Conservation (phyloP, 2,888 invertebrate species). For the Campoletis raptor region DNA sequence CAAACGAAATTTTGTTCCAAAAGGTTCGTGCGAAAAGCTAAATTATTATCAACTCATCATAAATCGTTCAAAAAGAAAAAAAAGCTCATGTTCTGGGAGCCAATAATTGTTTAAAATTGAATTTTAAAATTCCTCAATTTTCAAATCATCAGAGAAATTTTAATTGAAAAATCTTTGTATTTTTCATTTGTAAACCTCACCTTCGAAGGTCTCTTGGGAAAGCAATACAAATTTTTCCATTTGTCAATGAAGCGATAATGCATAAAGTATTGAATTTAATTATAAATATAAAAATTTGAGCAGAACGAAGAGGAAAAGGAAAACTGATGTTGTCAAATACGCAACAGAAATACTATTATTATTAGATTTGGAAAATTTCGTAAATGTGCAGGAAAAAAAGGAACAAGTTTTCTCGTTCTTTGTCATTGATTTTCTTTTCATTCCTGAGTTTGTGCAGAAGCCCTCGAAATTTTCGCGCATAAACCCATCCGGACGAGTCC, state of each 20-base stretch:
- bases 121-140: too few species aligned
- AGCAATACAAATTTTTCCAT: too few species aligned
- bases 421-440: conserved; percentile 14
- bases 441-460: conserved; percentile 34
- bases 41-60: background rate
- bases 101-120: too few species aligned
- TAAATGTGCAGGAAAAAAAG: background rate
- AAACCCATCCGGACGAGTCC: conserved; percentile 29
- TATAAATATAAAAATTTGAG: background rate
- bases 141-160: too few species aligned
- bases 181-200: too few species aligned
- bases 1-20: background rate
- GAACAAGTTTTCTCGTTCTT: background rate
- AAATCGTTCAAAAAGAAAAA: background rate
- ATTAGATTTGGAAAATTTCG: background rate
- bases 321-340: background rate
- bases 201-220: too few species aligned
- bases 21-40: background rate
- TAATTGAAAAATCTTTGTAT: too few species aligned
- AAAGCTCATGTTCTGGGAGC: background rate
- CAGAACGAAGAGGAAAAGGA: background rate
- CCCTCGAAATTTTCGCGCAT: conserved; percentile 57
- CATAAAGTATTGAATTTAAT: too few species aligned
- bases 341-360: background rate
- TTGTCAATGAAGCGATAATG: too few species aligned